Percentiles rank a stretch among this genome's conserved stretches.
These are phyloP conservation scores for Cosmia pyralina DNA, from an alignment of 2,888 invertebrate species.

Conservation along the genomic window DNA sequence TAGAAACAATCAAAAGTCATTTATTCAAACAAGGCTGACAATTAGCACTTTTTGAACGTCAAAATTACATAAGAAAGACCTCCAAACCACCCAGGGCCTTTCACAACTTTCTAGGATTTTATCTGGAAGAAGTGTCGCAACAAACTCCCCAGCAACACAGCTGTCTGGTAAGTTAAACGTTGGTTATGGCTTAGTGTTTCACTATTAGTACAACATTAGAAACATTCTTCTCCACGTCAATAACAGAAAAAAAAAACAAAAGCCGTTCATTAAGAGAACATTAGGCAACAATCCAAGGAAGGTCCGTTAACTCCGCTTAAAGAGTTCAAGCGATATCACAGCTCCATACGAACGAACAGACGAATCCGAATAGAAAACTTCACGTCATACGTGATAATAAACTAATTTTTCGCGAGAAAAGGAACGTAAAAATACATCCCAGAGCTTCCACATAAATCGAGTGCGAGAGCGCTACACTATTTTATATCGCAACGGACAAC, in stretches of 20 bases:
- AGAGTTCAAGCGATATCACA: conserved; percentile 67
- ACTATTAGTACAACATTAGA: conserved; percentile 16
- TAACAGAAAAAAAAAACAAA: conserved; percentile 32
- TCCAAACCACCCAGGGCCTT: too few species aligned
- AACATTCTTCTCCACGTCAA: conserved; percentile 29
- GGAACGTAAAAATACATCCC: conserved; percentile 70
- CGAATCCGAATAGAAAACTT: conserved; percentile 67
- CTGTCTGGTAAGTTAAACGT: neutral
- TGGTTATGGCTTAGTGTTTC: neutral
- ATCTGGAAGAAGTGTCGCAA: too few species aligned
- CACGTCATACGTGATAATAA: conserved; percentile 77
- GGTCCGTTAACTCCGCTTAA: conserved; percentile 77
- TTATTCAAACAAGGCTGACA: neutral
- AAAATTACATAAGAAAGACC: too few species aligned
- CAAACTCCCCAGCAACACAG: neutral
- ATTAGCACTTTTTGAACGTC: too few species aligned
- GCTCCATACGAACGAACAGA: conserved; percentile 46
- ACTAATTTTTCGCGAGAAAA: conserved; percentile 71
- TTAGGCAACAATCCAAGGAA: conserved; percentile 82
- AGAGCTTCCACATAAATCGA: conserved; percentile 67
- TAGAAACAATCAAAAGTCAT: neutral
- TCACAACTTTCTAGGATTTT: neutral
- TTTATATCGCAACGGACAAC: conserved; percentile 69
- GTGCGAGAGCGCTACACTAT: conserved; percentile 65
- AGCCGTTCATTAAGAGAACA: conserved; percentile 73